Evolutionary conservation across 2,888 invertebrate species (phyloP), one percentile per base, ranked within the genome.

Genomic region (Belgica antarctica): DNA sequence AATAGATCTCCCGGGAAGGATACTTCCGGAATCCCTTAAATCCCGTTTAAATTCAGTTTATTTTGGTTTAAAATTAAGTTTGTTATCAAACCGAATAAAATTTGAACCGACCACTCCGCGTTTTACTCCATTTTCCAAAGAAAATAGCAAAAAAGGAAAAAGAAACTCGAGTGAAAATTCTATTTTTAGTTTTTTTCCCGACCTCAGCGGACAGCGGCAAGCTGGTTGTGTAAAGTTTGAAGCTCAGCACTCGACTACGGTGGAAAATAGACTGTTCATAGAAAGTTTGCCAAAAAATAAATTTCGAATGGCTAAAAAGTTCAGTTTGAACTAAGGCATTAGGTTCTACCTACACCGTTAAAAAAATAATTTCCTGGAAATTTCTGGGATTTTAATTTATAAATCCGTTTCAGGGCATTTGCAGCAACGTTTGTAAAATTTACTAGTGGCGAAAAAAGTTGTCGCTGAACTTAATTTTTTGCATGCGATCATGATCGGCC

Each of bases 241-340:
- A 25, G 28, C n/a, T 47, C 47, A 15, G 28, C 47, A 65, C 65
- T 65, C 65, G 47, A 65, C 65, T 65, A 22, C 46, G 47, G 8
- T 28, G 15, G 47, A 47, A 59, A 59, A 27, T 59, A 27, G n/a
- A 59, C 12, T 59, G 59, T 22, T 52, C 3, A 10, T 24, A 52
- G 2, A 59, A 59, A 27, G n/a, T 7, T n/a, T 27, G 27, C n/a
- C n/a, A 27, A 59, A 46, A 7, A 3, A 15, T 12, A 15, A 46
- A 15, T 46, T 46, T 46, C 46, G 46, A 46, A 46, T 46, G 46
- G 46, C 17, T 4, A 46, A 46, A 46, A 3, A 15, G 46, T n/a
- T n/a, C n/a, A n/a, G 19, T 52, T 24, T 41, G 41, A 41, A 15
- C 41, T 41, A 12, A 15, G 12, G 41, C 41, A 15, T 15, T 31